Evolutionary conservation across 2,888 invertebrate species (phyloP).

Genomic region (Fragum whitleyi): DNA sequence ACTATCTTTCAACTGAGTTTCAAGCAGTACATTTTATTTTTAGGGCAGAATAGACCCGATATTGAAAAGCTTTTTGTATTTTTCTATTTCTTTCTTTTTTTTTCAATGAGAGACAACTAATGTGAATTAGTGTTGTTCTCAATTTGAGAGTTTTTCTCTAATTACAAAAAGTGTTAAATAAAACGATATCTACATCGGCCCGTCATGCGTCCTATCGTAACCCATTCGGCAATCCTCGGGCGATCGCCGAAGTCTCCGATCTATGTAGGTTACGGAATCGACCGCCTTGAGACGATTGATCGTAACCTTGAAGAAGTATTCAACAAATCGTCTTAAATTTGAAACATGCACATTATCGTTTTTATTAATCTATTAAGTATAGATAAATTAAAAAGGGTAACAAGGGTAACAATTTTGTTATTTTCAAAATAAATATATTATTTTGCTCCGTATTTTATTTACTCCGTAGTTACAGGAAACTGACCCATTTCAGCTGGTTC

Average conservation of each 20-base stretch:
- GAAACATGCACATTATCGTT: neutral
- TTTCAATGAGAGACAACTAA: too few species aligned
- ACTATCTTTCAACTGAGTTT: too few species aligned
- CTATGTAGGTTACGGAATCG: too few species aligned
- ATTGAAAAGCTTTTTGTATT: too few species aligned
- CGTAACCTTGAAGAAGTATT: neutral
- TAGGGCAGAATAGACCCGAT: too few species aligned
- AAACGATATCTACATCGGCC: neutral
- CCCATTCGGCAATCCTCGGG: too few species aligned
- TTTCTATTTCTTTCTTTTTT: too few species aligned
- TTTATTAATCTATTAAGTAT: neutral
- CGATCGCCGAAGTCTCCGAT: too few species aligned
- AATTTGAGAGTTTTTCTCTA: neutral
- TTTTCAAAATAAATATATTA: neutral
- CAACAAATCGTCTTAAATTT: neutral
- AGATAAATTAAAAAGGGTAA: neutral
- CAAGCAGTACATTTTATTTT: too few species aligned
- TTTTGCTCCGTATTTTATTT: neutral
- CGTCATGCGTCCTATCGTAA: neutral
- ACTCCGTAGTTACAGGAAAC: neutral
- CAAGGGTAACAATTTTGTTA: neutral
- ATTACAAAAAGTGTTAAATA: neutral
- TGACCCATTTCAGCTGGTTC: neutral
- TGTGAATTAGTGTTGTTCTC: too few species aligned
- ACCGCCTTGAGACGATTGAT: too few species aligned